Conservation (phyloP, 2,888 invertebrate genomes). For the Andrena bicolor region DNA sequence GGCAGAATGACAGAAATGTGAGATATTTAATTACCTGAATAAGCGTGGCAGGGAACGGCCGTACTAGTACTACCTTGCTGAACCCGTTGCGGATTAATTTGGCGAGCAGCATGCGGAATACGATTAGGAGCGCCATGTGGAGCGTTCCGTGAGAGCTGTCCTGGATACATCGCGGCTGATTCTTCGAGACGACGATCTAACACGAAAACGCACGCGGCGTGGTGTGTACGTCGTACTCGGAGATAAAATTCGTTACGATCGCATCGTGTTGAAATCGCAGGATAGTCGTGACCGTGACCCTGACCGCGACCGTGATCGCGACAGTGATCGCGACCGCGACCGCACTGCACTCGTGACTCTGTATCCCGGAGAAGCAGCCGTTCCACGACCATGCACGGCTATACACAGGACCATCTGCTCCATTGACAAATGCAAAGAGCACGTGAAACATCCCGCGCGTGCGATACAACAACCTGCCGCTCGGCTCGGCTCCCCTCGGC, state of each 20-base stretch:
- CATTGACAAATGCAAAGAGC: not conserved
- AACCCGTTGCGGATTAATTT: not conserved
- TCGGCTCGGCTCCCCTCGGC: too few species aligned
- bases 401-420: not conserved
- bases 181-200: not conserved
- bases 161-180: not conserved
- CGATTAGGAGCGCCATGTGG: not conserved
- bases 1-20: too few species aligned
- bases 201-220: not conserved
- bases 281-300: constrained; percentile 12
- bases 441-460: constrained; percentile 10
- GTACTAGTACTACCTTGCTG: too few species aligned
- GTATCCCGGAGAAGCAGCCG: not conserved
- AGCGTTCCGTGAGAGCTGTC: not conserved
- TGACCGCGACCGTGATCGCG: constrained; percentile 37
- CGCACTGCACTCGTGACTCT: not conserved
- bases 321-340: constrained; percentile 37
- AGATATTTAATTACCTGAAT: too few species aligned
- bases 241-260: not conserved
- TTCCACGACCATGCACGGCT: constrained; percentile 12
- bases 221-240: not conserved
- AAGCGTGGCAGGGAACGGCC: too few species aligned
- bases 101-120: not conserved
- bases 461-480: constrained; percentile 21
- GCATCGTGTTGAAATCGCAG: not conserved